A percentile compares a stretch with the other conserved stretches of the same genome.
Evolutionary conservation across 2,113 vertebrate genomes (phyloP).

Genomic region (Apistogramma diplotaenia): DNA sequence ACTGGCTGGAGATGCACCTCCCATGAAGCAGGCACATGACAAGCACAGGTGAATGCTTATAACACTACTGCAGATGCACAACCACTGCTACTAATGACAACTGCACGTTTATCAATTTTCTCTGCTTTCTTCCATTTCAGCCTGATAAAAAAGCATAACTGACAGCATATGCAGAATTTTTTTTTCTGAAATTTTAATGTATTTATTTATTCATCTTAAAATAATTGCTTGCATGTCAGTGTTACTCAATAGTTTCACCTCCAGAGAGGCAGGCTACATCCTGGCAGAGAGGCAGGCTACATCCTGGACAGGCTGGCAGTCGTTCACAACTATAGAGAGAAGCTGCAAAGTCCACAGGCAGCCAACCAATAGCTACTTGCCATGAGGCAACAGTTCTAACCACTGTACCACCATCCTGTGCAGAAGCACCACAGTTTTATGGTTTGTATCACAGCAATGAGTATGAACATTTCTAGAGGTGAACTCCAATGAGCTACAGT

Average conservation of each 20-base stretch:
- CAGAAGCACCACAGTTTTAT: neutral
- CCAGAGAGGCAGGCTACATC: no score
- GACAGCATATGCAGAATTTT: neutral
- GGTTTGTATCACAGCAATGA: neutral
- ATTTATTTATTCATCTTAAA: no score
- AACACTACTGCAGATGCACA: neutral
- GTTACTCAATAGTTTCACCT: neutral
- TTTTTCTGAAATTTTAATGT: neutral
- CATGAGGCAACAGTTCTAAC: neutral
- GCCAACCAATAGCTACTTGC: neutral
- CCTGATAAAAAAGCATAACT: neutral
- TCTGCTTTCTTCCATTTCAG: neutral
- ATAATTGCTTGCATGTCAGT: no score
- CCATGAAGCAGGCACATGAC: neutral
- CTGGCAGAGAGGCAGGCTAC: no score
- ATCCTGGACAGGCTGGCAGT: no score
- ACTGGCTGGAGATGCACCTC: neutral
- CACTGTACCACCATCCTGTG: neutral
- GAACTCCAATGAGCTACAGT: neutral
- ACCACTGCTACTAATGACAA: neutral
- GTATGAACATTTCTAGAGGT: neutral
- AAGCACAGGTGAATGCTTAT: neutral
- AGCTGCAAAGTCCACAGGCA: neutral
- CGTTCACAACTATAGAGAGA: neutral
- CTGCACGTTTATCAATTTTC: neutral